Conservation (phyloP, 2,888 invertebrate genomes). For the Frankliniella intonsa region DNA sequence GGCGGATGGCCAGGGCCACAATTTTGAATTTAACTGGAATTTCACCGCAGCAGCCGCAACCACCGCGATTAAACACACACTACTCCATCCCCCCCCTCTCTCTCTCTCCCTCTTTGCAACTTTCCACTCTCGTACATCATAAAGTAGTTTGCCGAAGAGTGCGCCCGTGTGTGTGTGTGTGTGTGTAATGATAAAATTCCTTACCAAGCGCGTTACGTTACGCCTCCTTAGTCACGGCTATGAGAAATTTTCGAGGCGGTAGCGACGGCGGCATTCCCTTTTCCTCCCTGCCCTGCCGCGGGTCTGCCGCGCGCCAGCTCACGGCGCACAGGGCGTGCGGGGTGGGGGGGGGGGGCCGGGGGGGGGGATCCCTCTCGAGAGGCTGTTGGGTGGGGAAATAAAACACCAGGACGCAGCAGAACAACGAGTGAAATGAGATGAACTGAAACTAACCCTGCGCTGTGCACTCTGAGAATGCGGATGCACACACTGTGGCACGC, state of each 20-base stretch:
- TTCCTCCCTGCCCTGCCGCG: neutral
- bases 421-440: no score
- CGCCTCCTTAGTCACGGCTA: neutral
- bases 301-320: neutral
- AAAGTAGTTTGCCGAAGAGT: no score
- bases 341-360: neutral
- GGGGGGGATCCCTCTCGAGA: neutral
- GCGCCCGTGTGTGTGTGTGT: neutral
- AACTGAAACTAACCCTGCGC: no score
- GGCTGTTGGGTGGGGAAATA: no score
- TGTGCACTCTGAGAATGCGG: no score
- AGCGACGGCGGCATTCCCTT: neutral
- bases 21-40: no score
- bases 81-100: neutral
- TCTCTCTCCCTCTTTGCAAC: neutral
- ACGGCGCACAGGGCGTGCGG: neutral
- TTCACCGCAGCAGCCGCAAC: no score
- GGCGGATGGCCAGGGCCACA: no score
- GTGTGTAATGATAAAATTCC: neutral
- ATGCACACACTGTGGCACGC: no score
- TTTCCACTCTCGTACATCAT: no score
- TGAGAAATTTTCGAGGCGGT: constrained; percentile 5
- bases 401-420: no score
- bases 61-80: no score
- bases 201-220: neutral